phyloP scores from a whole-genome alignment of 37 sponge, comb jelly and placozoan genomes.

The Axinella damicornis region DNA sequence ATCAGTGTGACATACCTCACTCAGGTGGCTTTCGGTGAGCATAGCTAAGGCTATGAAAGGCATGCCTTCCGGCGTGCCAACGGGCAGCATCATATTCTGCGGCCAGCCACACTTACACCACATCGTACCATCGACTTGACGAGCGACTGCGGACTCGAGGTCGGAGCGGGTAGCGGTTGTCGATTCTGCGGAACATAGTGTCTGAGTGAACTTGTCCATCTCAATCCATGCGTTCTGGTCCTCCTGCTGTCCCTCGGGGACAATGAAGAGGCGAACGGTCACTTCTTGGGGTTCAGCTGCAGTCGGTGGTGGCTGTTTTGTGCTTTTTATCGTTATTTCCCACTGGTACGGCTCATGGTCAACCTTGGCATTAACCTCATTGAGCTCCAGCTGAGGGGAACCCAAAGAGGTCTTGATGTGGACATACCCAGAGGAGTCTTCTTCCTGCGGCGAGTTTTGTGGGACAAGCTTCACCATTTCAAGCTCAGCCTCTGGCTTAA shows the following conservation, averaged over 20 bases:
- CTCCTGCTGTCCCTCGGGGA: background rate
- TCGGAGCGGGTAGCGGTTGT: background rate
- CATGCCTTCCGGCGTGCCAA: background rate
- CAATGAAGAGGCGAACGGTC: constrained; percentile 21
- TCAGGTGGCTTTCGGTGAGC: background rate
- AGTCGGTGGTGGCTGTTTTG: background rate
- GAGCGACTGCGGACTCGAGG: background rate
- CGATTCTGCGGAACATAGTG: background rate
- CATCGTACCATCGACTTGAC: background rate
- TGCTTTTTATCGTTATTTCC: background rate
- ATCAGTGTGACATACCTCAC: too few species aligned
- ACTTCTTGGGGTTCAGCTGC: background rate
- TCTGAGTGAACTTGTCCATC: constrained; percentile 23
- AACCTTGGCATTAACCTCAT: background rate
- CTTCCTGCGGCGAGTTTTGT: background rate
- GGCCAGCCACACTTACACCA: constrained; percentile 31
- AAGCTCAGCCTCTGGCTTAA: background rate
- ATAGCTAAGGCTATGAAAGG: background rate
- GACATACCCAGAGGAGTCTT: background rate
- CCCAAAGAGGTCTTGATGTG: background rate
- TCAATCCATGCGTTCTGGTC: constrained; percentile 9
- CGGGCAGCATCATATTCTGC: constrained; percentile 21
- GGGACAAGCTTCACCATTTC: background rate
- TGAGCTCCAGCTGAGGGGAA: background rate
- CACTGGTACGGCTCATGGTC: constrained; percentile 12